These are phyloP conservation scores for Neomonachus schauinslandi DNA, from an alignment of 2,113 vertebrate genomes.

Conservation along the genomic window DNA sequence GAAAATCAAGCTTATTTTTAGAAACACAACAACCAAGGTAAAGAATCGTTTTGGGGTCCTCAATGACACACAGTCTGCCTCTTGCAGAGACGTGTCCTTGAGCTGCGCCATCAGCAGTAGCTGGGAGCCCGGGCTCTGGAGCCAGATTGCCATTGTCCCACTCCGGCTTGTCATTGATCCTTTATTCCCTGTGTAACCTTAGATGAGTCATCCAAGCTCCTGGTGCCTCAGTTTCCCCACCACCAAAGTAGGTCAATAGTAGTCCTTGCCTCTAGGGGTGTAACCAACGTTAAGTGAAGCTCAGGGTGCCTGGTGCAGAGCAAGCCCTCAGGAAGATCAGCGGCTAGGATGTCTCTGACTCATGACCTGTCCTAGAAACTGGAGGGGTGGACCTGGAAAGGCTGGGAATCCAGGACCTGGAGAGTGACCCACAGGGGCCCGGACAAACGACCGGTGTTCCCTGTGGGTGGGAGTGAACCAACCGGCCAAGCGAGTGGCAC, in stretches of 20 bases:
- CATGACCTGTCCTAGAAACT: not conserved
- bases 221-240: not conserved
- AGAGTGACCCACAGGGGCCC: too few relatives aligned
- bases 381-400: not conserved
- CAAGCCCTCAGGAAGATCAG: too few relatives aligned
- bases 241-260: not conserved
- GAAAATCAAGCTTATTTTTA: constrained; percentile 3
- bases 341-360: not conserved
- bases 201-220: not conserved
- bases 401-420: too few relatives aligned
- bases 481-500: not conserved
- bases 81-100: not conserved
- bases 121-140: not conserved
- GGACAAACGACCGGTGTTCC: not conserved
- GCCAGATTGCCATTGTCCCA: not conserved
- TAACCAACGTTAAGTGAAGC: not conserved
- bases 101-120: not conserved
- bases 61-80: not conserved
- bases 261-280: not conserved
- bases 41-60: not conserved
- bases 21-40: not conserved
- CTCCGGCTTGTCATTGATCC: not conserved
- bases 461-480: not conserved
- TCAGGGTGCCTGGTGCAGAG: not conserved
- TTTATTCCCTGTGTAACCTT: not conserved